Conservation (phyloP, 1,140 invertebrate genomes). For the Melitaea cinxia region DNA sequence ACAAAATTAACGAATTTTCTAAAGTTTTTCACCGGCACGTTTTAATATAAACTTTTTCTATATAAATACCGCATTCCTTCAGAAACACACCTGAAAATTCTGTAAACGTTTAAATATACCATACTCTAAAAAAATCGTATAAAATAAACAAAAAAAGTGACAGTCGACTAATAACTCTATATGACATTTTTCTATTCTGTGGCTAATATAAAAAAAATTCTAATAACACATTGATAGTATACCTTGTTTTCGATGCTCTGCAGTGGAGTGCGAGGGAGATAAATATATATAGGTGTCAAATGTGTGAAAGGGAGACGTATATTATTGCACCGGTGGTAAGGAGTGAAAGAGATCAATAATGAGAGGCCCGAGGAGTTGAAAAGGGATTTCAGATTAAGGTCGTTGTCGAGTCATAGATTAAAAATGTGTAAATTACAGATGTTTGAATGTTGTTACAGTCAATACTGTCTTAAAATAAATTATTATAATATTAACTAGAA, state of each 20-base stretch:
- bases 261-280: constrained; percentile 70
- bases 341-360: constrained; percentile 82
- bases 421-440: constrained; percentile 50
- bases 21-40: constrained; percentile 7
- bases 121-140: constrained; percentile 6
- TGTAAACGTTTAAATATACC: neutral
- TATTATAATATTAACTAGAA: neutral
- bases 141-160: constrained; percentile 10
- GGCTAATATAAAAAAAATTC: constrained; percentile 63
- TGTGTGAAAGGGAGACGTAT: constrained; percentile 49
- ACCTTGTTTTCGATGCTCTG: constrained; percentile 80
- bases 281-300: constrained; percentile 38
- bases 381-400: constrained; percentile 82
- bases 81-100: constrained; percentile 14
- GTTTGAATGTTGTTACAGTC: neutral
- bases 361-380: constrained; percentile 81
- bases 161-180: constrained; percentile 14
- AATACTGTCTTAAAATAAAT: neutral
- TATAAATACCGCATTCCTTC: constrained; percentile 12
- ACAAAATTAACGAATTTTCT: neutral
- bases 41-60: constrained; percentile 13
- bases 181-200: constrained; percentile 42
- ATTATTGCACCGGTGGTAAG: constrained; percentile 81
- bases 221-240: constrained; percentile 71
- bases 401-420: constrained; percentile 78